Evolutionary conservation across 1,140 invertebrate species (phyloP), one percentile per base, ranked within the genome.

Genomic region (Drosophila rhopaloa): DNA sequence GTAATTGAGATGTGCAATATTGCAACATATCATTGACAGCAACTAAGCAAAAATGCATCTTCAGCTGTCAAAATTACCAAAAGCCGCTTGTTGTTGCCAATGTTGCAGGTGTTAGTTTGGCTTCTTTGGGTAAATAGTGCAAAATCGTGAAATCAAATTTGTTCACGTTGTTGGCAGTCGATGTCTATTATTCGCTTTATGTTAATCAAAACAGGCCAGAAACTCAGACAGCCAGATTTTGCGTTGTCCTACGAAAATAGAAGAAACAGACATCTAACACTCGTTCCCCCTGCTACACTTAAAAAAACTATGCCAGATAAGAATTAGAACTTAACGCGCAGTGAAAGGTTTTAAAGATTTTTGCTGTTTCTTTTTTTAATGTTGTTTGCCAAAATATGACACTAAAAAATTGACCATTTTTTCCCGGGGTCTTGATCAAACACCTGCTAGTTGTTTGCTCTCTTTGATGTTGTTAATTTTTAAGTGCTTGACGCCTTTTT

Each of bases 111-210:
- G 78, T 81, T 81, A 61, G 57, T 43, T 68, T 70, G 44, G 9
- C 44, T 70, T 55, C 54, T 72, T 58, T 72, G 51, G 38, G 51
- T 71, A 78, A 78, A 78, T 77, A 78, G 75, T 78, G 75, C 75
- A 77, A 77, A 77, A 77, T 77, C 75, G 75, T 77, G 75, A 77
- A 77, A 77, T 77, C 51, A 77, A 77, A 77, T 77, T 77, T 78
- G 75, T 78, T 77, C 74, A 77, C 75, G 75, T 61, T 77, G 75
- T 32, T 56, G 50, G 58, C 50, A 73, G 68, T 75, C 63, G 74
- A 70, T 77, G 75, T 77, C 75, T 77, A 77, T 77, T 77, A 77
- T 78, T 70, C 65, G 65, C 58, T 78, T 78, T 78, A 78, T 78
- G 75, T 71, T 78, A 78, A 78, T 78, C 75, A 77, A 77, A 78